A percentile compares a stretch with the other conserved stretches of the same genome.
Conservation (phyloP, 1,140 invertebrate genomes). For the Phymorhynchus buccinoides region DNA sequence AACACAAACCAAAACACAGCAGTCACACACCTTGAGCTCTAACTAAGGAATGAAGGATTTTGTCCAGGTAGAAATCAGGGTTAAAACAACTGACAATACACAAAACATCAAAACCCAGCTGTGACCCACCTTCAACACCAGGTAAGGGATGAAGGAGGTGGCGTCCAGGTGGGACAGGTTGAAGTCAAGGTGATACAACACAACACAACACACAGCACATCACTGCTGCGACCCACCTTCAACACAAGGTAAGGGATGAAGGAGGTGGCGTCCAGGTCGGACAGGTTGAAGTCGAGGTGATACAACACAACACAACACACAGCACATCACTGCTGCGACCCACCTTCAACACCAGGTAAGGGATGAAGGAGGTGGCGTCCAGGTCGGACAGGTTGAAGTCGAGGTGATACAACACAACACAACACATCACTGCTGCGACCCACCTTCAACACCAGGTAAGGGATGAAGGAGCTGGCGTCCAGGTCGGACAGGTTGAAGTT, state of each 20-base stretch:
- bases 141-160: constrained; percentile 93
- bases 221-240: constrained; percentile 80
- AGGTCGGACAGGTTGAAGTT: constrained; percentile 90
- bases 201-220: too few species aligned
- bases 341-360: constrained; percentile 93
- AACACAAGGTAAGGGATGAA: constrained; percentile 95
- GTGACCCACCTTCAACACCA: constrained; percentile 88
- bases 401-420: too few species aligned
- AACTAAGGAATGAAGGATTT: too few species aligned
- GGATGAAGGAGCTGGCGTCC: constrained; percentile 94
- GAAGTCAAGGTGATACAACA: constrained; percentile 88
- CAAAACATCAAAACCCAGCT: too few species aligned
- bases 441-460: constrained; percentile 93
- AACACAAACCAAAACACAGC: too few species aligned
- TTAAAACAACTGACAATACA: too few species aligned
- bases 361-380: constrained; percentile 94
- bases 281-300: constrained; percentile 87
- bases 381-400: constrained; percentile 90
- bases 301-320: too few species aligned
- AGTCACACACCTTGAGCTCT: too few species aligned
- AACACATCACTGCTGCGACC: constrained; percentile 21
- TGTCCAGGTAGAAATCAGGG: too few species aligned
- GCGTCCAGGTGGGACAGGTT: constrained; percentile 92
- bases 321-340: constrained; percentile 21
- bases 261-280: constrained; percentile 91